Evolutionary conservation across 2,888 invertebrate species (phyloP), one percentile per base, ranked within the genome.

Genomic region (Cantharis lateralis): DNA sequence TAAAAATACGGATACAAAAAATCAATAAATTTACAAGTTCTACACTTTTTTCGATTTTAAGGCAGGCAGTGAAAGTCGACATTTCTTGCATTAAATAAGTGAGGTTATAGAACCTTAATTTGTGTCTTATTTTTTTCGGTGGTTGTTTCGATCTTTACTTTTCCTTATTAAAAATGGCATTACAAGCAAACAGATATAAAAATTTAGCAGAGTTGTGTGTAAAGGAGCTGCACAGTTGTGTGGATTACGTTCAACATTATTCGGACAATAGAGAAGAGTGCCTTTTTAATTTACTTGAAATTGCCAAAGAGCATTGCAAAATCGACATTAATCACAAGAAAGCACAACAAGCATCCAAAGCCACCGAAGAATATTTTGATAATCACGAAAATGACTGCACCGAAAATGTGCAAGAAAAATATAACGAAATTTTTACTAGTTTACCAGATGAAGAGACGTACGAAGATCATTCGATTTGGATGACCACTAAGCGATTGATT

Each of bases 251-350:
- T 11, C 68, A 74, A 13, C 63, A 75, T 15, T 72, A 79, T 70
- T 72, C 72, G 11, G 18, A 74, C 16, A 74, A 71, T 11, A 63
- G 20, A 63, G 71, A 66, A 7, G 66, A 72, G 15, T 24, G 72
- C 4, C 16, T 73, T 62, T n/a, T 20, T 15, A 16, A 18, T 4
- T 11, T 79, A 16, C 26, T 24, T 18, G 61, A 72, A 5, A 63
- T 79, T 13, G 70, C 79, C 5, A 79, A 76, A 72, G 66, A 75
- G 10, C 76, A 79, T 24, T 72, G 74, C 10, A 72, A 79, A 62
- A 64, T 62, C 3, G 79, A 79, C 7, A 62, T 66, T 7, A 62
- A 71, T 63, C 24, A 76, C n/a, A 64, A 32, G 10, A 68, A 63
- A 62, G 18, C 66, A 10, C 28, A 70, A 48, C 5, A 24, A 68